These are phyloP conservation scores for Stomorhina lunata DNA, from an alignment of 2,888 invertebrate genomes.

Conservation along the genomic window DNA sequence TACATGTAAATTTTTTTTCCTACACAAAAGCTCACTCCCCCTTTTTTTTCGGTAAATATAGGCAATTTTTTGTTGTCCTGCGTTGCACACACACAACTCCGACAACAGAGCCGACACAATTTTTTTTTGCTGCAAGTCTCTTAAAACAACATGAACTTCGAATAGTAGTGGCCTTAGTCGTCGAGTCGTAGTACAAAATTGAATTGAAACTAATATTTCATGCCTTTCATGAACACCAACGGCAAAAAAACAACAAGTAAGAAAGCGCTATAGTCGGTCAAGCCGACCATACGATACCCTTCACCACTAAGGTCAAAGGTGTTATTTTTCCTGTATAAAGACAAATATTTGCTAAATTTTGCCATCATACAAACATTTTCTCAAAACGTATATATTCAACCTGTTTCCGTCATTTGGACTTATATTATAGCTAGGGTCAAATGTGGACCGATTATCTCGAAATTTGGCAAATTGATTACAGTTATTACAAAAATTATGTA, in stretches of 20 bases:
- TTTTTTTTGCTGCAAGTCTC: not conserved
- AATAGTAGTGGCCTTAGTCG: constrained; percentile 41
- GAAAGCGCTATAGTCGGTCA: no score
- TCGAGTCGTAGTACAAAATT: constrained; percentile 27
- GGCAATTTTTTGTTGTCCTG: constrained; percentile 2
- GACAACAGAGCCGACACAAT: not conserved
- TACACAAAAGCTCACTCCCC: constrained; percentile 46
- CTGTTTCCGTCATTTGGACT: no score
- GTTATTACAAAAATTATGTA: no score
- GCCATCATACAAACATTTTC: no score
- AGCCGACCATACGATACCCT: no score
- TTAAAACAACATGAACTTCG: constrained; percentile 44
- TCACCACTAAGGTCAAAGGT: no score
- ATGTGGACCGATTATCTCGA: no score
- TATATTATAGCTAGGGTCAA: no score
- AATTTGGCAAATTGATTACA: no score
- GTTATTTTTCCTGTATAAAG: no score
- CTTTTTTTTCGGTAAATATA: constrained; percentile 27
- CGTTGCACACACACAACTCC: not conserved
- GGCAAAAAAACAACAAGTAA: not conserved
- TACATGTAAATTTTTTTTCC: constrained; percentile 61
- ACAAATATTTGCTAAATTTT: no score
- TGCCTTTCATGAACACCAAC: constrained; percentile 53
- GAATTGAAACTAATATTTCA: constrained; percentile 55
- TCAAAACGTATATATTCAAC: no score